Base-by-base conservation (phyloP, 2,888 invertebrate genomes). In the Diadromus collaris region DNA sequence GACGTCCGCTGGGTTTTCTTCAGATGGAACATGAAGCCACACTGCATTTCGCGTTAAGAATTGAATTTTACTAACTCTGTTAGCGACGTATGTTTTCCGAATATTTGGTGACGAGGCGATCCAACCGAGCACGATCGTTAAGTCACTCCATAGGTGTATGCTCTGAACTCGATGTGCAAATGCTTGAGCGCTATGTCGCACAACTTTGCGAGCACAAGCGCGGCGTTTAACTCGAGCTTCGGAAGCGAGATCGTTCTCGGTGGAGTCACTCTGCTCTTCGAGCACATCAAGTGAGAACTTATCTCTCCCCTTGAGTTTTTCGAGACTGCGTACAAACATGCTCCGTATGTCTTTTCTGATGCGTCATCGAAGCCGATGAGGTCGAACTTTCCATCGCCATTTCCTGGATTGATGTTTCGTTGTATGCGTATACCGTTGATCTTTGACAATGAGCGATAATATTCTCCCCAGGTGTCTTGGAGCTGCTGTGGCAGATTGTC, bases 331-430 rank as follows among this genome's bases (percentile, higher is more conserved):
- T 84, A 85, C 2, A 85, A 44, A 16, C 82, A 80, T 0, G 83
- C 84, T 6, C 85, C 85, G 58, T 82, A 85, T 0, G 79, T 84
- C 9, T 21, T 60, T 29, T 81, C 78, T 2, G 81, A 82, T 0
- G 84, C 81, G 51, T 86, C 85, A 1, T 78, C 38, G 65, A 85
- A 84, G 0, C 84, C 84, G 46, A 83, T 79, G 1, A 85, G 29
- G 32, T 69, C 60, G 24, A 80, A 76, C 3, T 21, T 46, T 9
- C 10, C 54, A 0, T 32, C 24, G 7, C 4, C 16, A 27, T 75
- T 75, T 7, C 32, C 21, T 9, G 68, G 69, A 60, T 27, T 61
- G 0, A 76, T 27, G n/a, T 65, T 69, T 24, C 76, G 68, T 24
- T 9, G 6, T 27, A 79, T 76, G 0, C 41, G 41, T 0, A 81